Conservation (phyloP, 1,140 invertebrate genomes). For the Lasioglossum baleicum region DNA sequence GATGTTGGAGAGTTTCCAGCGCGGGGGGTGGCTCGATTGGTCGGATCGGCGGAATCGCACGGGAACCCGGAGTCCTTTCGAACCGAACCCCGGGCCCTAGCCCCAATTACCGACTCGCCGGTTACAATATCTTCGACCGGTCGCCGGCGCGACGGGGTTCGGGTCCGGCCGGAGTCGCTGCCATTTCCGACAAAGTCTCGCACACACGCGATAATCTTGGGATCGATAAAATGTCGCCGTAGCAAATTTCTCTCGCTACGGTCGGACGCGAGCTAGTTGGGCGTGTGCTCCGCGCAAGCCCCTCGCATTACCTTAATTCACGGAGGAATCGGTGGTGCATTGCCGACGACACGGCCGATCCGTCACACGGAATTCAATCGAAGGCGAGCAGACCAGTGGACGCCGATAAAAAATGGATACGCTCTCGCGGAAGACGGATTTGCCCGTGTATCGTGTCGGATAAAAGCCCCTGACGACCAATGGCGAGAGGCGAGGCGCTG, state of each 20-base stretch:
- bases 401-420: not conserved
- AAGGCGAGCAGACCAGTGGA: not conserved
- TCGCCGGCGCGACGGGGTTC: not conserved
- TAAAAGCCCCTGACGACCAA: not conserved
- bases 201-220: slow-evolving; percentile 66
- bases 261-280: not conserved
- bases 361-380: not conserved
- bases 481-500: not conserved
- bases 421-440: not conserved
- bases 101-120: slow-evolving; percentile 48
- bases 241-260: slow-evolving; percentile 54
- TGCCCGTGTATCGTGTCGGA: too few species aligned
- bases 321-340: not conserved
- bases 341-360: not conserved
- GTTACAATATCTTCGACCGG: slow-evolving; percentile 44
- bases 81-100: not conserved
- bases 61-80: not conserved
- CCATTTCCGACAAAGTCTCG: slow-evolving; percentile 29
- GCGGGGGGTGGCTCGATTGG: slow-evolving; percentile 15
- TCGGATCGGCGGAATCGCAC: slow-evolving; percentile 27
- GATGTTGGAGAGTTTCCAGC: slow-evolving; percentile 41
- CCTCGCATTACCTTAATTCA: slow-evolving; percentile 41
- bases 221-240: slow-evolving; percentile 69
- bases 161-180: slow-evolving; percentile 33
- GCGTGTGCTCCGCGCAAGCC: too few species aligned